Evolutionary conservation across 2,888 invertebrate genomes (phyloP), one percentile per base, ranked within the genome.

Genomic region (Galerucella calmariensis): DNA sequence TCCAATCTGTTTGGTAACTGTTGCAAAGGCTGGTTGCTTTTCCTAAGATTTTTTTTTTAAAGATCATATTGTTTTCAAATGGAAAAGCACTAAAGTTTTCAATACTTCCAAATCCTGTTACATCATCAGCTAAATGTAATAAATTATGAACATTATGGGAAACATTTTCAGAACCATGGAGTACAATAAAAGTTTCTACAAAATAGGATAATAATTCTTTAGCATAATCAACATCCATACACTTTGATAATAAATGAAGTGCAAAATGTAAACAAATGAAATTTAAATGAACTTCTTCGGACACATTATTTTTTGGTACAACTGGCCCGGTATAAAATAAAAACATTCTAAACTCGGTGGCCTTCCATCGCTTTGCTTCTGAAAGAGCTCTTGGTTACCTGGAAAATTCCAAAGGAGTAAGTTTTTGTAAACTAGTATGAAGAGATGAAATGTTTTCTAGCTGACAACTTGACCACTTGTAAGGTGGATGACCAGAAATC

Each of bases 321-420:
- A 20, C 20, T 20, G 20, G 20, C 20, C 20, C 20, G 20, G 20
- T 20, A 20, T 20, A 20, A 20, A 20, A 20, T 20, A 20, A 20
- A 20, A 20, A 20, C 20, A 20, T 20, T 20, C 20, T 20, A 20
- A 20, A 20, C 20, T 20, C 20, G 20, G 20, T 20, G 20, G 20
- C 20, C 20, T 20, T 20, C 20, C 20, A 20, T 20, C 20, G 20
- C 51, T 4, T n/a, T n/a, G 65, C 56, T 27, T 61, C 62, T 44
- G 56, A n/a, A 41, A 73, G n/a, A 61, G 68, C 53, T 16, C 69
- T 48, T 41, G 73, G 67, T 51, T 73, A 65, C 41, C 73, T 61
- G 14, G 67, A 58, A 58, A 73, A 73, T 68, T 68, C 56, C 58
- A 58, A 53, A n/a, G 68, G 68, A 56, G 44, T 68, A 41, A 12